Conservation (phyloP, 2,113 vertebrate genomes). For the Gopherus evgoodei region DNA sequence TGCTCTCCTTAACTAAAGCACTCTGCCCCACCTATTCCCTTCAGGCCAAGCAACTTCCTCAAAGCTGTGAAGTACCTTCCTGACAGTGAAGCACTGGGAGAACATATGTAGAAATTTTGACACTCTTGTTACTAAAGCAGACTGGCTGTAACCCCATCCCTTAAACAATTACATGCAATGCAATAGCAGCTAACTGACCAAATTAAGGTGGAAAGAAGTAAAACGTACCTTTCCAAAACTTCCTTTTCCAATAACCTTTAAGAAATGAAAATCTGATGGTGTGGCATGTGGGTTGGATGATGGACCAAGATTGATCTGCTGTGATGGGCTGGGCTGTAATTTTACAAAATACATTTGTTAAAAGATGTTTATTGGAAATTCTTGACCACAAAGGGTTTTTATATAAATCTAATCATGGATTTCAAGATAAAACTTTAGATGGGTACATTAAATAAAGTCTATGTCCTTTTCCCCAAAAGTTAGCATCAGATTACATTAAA, state of each 20-base stretch:
- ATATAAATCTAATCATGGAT: neutral
- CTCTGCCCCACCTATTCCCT: neutral
- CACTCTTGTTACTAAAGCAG: neutral
- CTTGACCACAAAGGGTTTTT: neutral
- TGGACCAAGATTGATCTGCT: constrained; percentile 97
- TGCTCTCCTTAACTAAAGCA: neutral
- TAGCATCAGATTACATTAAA: neutral
- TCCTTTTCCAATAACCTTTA: constrained; percentile 98
- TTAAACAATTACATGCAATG: accelerated
- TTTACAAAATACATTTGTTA: neutral
- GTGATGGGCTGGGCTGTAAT: constrained; percentile 93
- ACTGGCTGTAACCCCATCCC: neutral
- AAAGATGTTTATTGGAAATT: neutral
- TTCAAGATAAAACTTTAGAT: neutral
- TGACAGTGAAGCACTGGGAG: neutral
- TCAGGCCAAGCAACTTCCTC: neutral
- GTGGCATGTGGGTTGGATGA: constrained; percentile 98
- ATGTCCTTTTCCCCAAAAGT: neutral
- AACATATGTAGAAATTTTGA: neutral
- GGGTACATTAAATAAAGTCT: neutral
- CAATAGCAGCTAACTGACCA: neutral
- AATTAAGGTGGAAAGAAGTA: neutral
- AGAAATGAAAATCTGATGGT: constrained; percentile 97
- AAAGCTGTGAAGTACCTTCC: neutral
- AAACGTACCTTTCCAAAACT: constrained; percentile 93